These are phyloP conservation scores for Poecilus cupreus DNA, from an alignment of 2,888 invertebrate species.

Conservation along the genomic window DNA sequence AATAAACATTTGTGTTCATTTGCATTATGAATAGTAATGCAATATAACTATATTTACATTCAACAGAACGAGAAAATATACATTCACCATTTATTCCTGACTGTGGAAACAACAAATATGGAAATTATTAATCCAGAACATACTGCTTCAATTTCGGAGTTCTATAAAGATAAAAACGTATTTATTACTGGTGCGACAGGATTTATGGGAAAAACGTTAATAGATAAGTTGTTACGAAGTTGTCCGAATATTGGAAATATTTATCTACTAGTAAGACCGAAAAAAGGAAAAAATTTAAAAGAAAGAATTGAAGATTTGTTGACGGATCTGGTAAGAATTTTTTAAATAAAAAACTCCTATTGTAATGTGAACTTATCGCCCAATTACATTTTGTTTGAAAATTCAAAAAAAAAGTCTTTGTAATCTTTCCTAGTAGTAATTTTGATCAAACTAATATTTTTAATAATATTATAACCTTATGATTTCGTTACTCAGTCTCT, in stretches of 20 bases:
- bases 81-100: no score
- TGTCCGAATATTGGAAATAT: slow-evolving; percentile 10
- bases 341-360: no score
- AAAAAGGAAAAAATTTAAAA: not conserved
- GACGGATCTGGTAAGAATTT: not conserved
- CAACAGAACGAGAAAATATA: not conserved
- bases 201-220: slow-evolving; percentile 1
- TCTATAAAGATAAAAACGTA: slow-evolving; percentile 3
- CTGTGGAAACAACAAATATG: not conserved
- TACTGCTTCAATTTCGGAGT: not conserved
- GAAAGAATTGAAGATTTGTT: not conserved
- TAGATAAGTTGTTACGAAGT: not conserved
- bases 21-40: no score
- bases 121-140: not conserved
- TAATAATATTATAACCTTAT: no score
- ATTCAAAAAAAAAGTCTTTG: no score
- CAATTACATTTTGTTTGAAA: no score
- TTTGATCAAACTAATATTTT: no score
- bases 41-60: no score
- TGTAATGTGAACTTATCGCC: no score
- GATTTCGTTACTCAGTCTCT: no score
- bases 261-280: not conserved
- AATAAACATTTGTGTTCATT: no score
- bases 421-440: no score
- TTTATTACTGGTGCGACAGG: slow-evolving; percentile 7